A percentile compares a stretch with the other conserved stretches of the same genome.
phyloP scores from a whole-genome alignment of 2,888 invertebrate species.

The Girardia tigrina region DNA sequence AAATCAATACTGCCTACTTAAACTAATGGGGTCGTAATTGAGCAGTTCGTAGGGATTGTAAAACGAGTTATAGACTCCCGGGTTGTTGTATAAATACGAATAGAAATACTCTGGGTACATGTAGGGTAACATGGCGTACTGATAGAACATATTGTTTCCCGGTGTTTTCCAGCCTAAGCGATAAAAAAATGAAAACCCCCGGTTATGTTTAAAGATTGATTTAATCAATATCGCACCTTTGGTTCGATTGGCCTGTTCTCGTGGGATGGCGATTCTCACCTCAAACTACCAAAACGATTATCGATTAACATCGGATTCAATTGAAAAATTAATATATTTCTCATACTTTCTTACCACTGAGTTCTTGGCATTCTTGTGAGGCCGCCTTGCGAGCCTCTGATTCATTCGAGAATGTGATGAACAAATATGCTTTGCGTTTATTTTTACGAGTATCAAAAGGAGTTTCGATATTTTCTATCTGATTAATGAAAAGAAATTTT shows the following conservation, averaged over 20 bases:
- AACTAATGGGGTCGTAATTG: neutral
- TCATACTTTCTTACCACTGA: slow-evolving; percentile 30
- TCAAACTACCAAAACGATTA: no score
- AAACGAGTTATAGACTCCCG: neutral
- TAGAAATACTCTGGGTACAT: neutral
- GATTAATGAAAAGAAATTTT: slow-evolving; percentile 30
- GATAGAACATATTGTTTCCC: neutral
- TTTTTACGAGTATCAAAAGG: slow-evolving; percentile 64
- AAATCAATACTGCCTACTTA: neutral
- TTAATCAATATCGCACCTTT: neutral
- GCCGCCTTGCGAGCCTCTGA: slow-evolving; percentile 35
- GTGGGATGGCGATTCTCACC: neutral
- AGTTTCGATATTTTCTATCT: slow-evolving; percentile 89
- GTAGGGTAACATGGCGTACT: neutral
- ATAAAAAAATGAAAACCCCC: neutral
- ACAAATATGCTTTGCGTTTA: slow-evolving; percentile 36
- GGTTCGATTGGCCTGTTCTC: neutral
- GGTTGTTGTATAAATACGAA: neutral
- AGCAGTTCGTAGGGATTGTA: neutral
- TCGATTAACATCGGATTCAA: no score
- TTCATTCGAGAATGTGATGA: slow-evolving; percentile 33
- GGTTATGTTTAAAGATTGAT: neutral
- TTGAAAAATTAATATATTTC: no score
- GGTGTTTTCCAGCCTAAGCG: neutral
- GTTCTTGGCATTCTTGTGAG: slow-evolving; percentile 30